Evolutionary conservation across 2,888 invertebrate species (phyloP).

Genomic region (Suillia variegata): DNA sequence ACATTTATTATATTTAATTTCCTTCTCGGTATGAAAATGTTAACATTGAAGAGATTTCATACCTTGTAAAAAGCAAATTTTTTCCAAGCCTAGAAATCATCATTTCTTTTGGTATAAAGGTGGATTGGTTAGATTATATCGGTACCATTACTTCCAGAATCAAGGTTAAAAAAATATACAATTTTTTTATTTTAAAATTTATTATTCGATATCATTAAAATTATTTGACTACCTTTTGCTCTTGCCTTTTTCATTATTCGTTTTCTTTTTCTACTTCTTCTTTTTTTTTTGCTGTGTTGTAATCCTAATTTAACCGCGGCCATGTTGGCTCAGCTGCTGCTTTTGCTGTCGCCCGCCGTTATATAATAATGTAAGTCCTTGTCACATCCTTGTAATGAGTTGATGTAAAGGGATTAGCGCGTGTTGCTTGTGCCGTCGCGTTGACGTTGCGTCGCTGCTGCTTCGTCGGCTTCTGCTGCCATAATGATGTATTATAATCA

Average conservation of each 20-base stretch:
- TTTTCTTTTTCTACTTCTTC: neutral
- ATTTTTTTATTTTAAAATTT: too few relatives aligned
- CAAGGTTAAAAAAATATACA: too few relatives aligned
- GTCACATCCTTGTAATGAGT: conserved; percentile 39
- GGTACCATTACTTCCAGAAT: too few relatives aligned
- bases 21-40: too few relatives aligned
- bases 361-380: conserved; percentile 30
- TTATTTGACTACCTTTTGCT: neutral
- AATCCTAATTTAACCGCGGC: neutral
- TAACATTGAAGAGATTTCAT: too few relatives aligned
- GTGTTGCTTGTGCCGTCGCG: conserved; percentile 23
- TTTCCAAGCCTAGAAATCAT: too few relatives aligned
- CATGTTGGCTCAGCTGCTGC: conserved; percentile 1
- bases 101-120: too few relatives aligned
- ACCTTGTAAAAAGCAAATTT: too few relatives aligned
- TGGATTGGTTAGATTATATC: too few relatives aligned
- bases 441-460: neutral
- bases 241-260: neutral
- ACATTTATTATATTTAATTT: too few relatives aligned
- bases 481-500: neutral
- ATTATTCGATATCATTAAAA: too few relatives aligned
- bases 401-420: conserved; percentile 40
- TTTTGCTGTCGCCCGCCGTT: too few relatives aligned
- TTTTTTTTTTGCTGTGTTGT: neutral
- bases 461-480: neutral